Evolutionary conservation across 2,797 vertebrate genomes (phyloP).

Genomic region (Etheostoma nigrum): DNA sequence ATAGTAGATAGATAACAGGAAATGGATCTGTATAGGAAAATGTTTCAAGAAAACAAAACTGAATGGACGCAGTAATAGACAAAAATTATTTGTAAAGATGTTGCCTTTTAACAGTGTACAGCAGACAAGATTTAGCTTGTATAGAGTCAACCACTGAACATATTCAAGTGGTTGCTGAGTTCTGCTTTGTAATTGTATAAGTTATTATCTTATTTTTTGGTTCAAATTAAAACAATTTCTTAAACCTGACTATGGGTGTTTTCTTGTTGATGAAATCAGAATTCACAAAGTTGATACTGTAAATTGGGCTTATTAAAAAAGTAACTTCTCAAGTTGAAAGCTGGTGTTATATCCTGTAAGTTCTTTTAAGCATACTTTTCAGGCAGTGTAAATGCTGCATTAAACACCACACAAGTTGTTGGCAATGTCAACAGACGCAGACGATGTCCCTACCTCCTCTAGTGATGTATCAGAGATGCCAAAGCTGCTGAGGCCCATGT

Average conservation of each 20-base stretch:
- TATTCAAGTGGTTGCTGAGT: neutral
- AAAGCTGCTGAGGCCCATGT: constrained; percentile 97
- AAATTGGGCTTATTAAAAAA: neutral
- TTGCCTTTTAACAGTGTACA: neutral
- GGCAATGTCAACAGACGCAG: neutral
- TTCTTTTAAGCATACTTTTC: neutral
- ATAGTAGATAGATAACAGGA: neutral
- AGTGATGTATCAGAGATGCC: constrained; percentile 97
- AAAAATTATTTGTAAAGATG: neutral
- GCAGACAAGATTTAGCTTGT: neutral
- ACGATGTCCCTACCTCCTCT: constrained; percentile 89
- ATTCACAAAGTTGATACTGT: neutral
- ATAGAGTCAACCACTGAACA: neutral
- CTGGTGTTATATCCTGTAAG: neutral
- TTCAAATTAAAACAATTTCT: neutral
- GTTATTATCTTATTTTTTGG: neutral
- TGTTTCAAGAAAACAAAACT: neutral
- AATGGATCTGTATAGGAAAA: neutral
- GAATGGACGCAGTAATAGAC: neutral
- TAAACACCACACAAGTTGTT: neutral
- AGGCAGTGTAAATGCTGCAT: neutral
- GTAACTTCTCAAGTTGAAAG: neutral
- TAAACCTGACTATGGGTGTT: neutral
- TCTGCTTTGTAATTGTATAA: neutral
- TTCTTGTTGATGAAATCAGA: constrained; percentile 4